Base-by-base conservation (phyloP, 2,797 vertebrate genomes). In the Chelidonichthys spinosus region DNA sequence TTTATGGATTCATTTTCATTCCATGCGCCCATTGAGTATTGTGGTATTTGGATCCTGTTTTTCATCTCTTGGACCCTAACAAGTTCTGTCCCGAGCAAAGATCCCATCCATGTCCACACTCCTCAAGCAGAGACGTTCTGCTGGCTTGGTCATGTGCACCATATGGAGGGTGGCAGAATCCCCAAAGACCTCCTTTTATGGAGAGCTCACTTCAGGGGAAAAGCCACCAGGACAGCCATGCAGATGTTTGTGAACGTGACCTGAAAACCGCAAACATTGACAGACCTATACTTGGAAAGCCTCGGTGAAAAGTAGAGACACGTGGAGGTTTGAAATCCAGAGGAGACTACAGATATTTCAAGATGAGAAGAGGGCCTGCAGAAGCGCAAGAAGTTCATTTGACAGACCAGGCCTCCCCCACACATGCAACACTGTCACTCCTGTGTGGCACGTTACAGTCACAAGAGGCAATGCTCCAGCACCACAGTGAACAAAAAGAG, bases 1-100 rank as follows among this genome's bases (percentile, higher is more conserved):
- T 63, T 65, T 58, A 62, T 65, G 36, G 50, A 67, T 74, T 69
- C 4, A 44, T 63, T 68, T 56, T 49, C 2, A 13, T 39, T n/a
- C 46, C 47, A 18, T 0, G 0, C 0, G 3, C 33, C 32, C 35
- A 8, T 13, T 40, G 46, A 35, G 43, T 59, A 15, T 35, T 59
- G 35, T 63, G 52, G 25, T 65, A 50, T 61, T 69, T 63, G 18
- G n/a, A 15, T 72, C 4, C 49, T 59, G 18, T 69, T 47, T 65
- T 52, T 44, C 9, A 50, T 49, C 42, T 10, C 15, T 37, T 40
- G 17, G 9, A 37, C 36, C 55, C 56, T 37, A 40, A 59, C 37
- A 7, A 37, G 11, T 39, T 7, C 36, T 7, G 36, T 58, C 17
- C 55, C n/a, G 11, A 42, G 18, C n/a, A 59, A 18, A 59, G 39